These are phyloP conservation scores for Eolophus roseicapilla DNA, from an alignment of 2,113 vertebrate species.

Conservation along the genomic window DNA sequence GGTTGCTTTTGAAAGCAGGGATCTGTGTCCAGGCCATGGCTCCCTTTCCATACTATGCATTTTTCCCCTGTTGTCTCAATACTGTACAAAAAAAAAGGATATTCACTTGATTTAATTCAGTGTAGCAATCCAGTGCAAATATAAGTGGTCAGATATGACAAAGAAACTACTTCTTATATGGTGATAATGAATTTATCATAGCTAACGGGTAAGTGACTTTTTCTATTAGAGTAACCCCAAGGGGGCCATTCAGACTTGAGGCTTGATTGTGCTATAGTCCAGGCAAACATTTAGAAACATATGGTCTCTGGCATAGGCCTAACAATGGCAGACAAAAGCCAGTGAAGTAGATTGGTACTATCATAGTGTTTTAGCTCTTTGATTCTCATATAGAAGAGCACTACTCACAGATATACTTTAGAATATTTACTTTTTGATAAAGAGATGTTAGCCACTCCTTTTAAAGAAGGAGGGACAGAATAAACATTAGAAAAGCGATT, in stretches of 20 bases:
- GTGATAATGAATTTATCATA: not conserved
- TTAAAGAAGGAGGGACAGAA: not conserved
- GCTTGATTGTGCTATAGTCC: not conserved
- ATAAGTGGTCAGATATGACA: not conserved
- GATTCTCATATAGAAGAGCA: not conserved
- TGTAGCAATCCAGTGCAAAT: not conserved
- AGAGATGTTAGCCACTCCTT: not conserved
- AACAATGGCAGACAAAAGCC: not conserved
- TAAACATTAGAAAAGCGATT: not conserved
- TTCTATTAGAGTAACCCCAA: not conserved
- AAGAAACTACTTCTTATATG: not conserved
- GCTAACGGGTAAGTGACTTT: not conserved
- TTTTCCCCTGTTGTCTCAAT: not conserved
- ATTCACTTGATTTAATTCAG: not conserved
- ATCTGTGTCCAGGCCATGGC: not conserved
- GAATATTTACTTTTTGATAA: not conserved
- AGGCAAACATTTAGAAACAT: not conserved
- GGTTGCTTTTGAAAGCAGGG: not conserved
- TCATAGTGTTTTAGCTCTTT: not conserved
- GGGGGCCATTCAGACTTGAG: not conserved
- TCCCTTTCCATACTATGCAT: accelerated
- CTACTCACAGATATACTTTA: not conserved
- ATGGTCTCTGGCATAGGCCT: not conserved
- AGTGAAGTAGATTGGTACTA: not conserved
- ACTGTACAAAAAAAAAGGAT: not conserved